These are phyloP conservation scores for Cryptops parisi DNA, from an alignment of 2,888 invertebrate genomes.

Conservation along the genomic window DNA sequence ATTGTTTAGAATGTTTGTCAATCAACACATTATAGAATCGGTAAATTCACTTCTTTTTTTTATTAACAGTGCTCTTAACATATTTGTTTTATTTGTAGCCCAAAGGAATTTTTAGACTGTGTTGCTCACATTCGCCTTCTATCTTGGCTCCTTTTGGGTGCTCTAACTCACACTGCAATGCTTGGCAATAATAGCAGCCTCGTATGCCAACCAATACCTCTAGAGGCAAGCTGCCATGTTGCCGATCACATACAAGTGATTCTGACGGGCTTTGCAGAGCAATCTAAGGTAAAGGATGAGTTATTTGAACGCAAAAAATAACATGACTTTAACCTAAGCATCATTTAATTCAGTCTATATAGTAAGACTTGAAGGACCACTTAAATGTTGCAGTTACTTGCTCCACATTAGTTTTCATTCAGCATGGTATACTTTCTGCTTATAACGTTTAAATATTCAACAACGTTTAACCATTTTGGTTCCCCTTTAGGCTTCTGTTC, in stretches of 20 bases:
- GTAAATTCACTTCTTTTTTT: background rate
- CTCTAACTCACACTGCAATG: constrained; percentile 73
- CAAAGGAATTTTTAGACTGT: constrained; percentile 88
- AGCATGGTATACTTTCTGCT: too few species aligned
- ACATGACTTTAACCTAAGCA: too few species aligned
- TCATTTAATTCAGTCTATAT: too few species aligned
- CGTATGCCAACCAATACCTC: constrained; percentile 63
- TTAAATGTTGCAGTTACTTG: too few species aligned
- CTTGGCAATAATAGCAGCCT: constrained; percentile 35
- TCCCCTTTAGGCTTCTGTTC: constrained; percentile 50
- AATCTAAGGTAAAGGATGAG: constrained; percentile 59
- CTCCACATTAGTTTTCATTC: too few species aligned
- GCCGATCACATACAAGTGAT: constrained; percentile 96
- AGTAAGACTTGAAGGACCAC: too few species aligned
- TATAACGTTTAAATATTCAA: too few species aligned
- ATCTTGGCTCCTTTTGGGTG: constrained; percentile 91
- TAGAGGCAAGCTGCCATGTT: constrained; percentile 90
- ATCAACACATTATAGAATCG: too few species aligned
- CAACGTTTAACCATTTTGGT: background rate
- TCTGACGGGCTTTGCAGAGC: constrained; percentile 92
- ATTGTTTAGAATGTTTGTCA: too few species aligned
- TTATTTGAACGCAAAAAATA: too few species aligned
- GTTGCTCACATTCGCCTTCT: constrained; percentile 84
- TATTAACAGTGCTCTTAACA: background rate
- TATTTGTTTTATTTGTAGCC: constrained; percentile 40